Evolutionary conservation across 2,888 invertebrate genomes (phyloP), one percentile per base, ranked within the genome.

Genomic region (Nebria salina): DNA sequence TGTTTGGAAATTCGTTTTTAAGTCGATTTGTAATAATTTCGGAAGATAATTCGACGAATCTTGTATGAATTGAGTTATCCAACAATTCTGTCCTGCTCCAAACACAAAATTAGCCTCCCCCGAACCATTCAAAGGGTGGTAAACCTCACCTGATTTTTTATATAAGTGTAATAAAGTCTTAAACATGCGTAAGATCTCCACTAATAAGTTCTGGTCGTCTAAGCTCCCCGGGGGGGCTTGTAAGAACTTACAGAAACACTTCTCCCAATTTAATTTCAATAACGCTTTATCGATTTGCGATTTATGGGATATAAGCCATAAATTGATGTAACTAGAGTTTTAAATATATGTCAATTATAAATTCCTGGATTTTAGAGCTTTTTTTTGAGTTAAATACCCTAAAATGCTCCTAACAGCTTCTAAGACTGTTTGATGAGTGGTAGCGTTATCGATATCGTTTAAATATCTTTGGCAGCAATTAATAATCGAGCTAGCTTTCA

Each of bases 161-260:
- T 88, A 86, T 81, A 87, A 85, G n/a, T 86, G 84, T 25, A 87
- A 84, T 43, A 89, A 82, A 11, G 84, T 9, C 6, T 82, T 81
- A 54, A 89, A 82, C 83, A 88, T 86, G 70, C 86, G 84, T n/a
- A 87, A 84, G 75, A 92, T 88, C 43, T 90, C 87, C 2, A 90
- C 89, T 74, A 94, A 90, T 42, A 95, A 87, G 20, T 91, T 87
- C 25, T 91, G 90, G 86, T 95, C 94, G 65, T 93, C 92, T 74
- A 91, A 89, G 74, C 92, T 93, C 0, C 93, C 92, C 0, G 94
- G 94, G 72, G 93, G 91, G 1, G 93, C 91, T 81, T 90, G 88
- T 68, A 94, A 87, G 87, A 93, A 95, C 66, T 93, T 90, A 43
- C 89, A 88, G 7, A 54, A 54, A 54, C 13, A 54, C 2, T 54